Evolutionary conservation across 2,888 invertebrate species (phyloP).

Genomic region (Heliconius hortense): DNA sequence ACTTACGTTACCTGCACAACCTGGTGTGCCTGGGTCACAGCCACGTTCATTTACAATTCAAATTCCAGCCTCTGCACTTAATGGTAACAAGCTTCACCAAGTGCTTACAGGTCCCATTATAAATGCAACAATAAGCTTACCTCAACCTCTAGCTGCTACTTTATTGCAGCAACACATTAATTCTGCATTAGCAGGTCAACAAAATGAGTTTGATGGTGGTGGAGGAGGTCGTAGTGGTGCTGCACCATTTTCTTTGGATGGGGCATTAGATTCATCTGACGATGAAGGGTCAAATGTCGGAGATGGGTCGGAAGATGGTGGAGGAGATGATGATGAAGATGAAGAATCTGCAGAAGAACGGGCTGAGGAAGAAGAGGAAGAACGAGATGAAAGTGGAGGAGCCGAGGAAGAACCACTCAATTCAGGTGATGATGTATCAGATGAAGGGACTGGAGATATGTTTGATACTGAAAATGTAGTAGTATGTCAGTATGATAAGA

Average conservation of each 20-base stretch:
- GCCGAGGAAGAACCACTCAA: slow-evolving; percentile 94
- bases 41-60: slow-evolving; percentile 92
- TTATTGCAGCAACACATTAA: slow-evolving; percentile 95
- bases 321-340: slow-evolving; percentile 87
- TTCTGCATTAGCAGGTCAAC: slow-evolving; percentile 84
- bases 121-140: slow-evolving; percentile 93
- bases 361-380: slow-evolving; percentile 85
- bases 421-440: slow-evolving; percentile 98
- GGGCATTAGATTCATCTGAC: slow-evolving; percentile 86
- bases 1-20: slow-evolving; percentile 91
- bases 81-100: slow-evolving; percentile 85
- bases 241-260: slow-evolving; percentile 81
- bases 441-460: slow-evolving; percentile 95
- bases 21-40: slow-evolving; percentile 86
- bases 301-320: slow-evolving; percentile 85
- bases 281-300: slow-evolving; percentile 86
- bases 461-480: slow-evolving; percentile 99
- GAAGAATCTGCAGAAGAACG: slow-evolving; percentile 88
- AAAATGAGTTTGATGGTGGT: slow-evolving; percentile 75
- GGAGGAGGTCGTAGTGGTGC: slow-evolving; percentile 74
- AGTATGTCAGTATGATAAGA: slow-evolving; percentile 99
- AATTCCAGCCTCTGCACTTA: slow-evolving; percentile 92
- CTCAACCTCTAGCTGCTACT: slow-evolving; percentile 89
- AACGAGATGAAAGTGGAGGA: slow-evolving; percentile 85
- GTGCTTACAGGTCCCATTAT: slow-evolving; percentile 94